Conservation (phyloP, 2,797 vertebrate species). For the Phataginus tricuspis region DNA sequence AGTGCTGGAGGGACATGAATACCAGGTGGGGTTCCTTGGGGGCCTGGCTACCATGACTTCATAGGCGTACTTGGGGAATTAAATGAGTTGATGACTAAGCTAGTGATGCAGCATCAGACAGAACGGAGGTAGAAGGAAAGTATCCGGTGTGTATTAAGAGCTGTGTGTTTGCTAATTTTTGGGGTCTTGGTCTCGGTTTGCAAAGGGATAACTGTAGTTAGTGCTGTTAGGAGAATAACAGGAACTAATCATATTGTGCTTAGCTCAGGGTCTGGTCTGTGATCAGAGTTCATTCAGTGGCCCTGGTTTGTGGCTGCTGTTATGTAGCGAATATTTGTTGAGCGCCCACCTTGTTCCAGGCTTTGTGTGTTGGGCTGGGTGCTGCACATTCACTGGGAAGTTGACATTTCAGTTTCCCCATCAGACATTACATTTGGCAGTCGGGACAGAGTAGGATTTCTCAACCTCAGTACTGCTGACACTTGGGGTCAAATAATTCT, state of each 20-base stretch:
- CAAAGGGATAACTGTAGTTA: not conserved
- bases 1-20: not conserved
- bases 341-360: not conserved
- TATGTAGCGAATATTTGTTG: not conserved
- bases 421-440: fast-evolving
- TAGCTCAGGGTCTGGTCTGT: not conserved
- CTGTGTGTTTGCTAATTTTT: not conserved
- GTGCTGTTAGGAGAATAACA: not conserved
- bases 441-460: not conserved
- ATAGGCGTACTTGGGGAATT: not conserved
- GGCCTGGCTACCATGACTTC: no score
- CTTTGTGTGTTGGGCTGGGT: not conserved
- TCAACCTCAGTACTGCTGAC: not conserved
- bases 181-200: not conserved
- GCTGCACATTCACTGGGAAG: not conserved
- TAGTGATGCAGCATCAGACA: no score
- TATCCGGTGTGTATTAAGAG: not conserved
- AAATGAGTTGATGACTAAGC: not conserved
- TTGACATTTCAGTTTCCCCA: not conserved
- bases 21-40: fast-evolving
- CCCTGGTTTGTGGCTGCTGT: fast-evolving
- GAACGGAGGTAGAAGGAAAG: no score
- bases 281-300: not conserved
- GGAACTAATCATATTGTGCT: not conserved
- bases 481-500: not conserved